phyloP scores from a whole-genome alignment of 2,113 vertebrate species.

The Tyrannus savana region DNA sequence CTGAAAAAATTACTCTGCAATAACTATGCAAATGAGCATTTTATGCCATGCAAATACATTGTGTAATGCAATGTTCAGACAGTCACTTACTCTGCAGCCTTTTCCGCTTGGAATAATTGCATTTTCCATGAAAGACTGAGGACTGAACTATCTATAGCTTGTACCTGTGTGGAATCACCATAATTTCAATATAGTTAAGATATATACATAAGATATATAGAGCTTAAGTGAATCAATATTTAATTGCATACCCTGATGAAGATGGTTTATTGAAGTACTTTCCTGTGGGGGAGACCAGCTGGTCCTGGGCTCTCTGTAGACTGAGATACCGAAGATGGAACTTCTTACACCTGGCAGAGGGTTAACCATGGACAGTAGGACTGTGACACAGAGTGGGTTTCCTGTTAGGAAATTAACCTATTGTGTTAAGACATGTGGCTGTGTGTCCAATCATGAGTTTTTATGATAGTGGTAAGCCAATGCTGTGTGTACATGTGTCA shows the following conservation, averaged over 20 bases:
- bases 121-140: background rate
- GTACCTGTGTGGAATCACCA: background rate
- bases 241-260: background rate
- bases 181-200: background rate
- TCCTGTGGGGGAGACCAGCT: no score
- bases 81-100: background rate
- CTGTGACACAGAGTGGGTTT: no score
- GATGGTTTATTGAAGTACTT: background rate
- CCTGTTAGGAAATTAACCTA: no score
- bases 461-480: no score
- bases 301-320: no score
- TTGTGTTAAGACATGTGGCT: no score
- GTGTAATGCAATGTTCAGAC: background rate
- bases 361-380: no score
- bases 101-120: background rate
- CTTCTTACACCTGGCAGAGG: no score
- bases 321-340: no score
- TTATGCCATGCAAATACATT: background rate
- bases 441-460: no score
- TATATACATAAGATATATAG: no score
- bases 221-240: background rate
- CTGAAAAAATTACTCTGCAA: background rate
- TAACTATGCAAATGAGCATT: slow-evolving; percentile 23
- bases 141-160: background rate
- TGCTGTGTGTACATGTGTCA: no score